phyloP scores from a whole-genome alignment of 2,888 invertebrate genomes.

The Meiosimyza decipiens region DNA sequence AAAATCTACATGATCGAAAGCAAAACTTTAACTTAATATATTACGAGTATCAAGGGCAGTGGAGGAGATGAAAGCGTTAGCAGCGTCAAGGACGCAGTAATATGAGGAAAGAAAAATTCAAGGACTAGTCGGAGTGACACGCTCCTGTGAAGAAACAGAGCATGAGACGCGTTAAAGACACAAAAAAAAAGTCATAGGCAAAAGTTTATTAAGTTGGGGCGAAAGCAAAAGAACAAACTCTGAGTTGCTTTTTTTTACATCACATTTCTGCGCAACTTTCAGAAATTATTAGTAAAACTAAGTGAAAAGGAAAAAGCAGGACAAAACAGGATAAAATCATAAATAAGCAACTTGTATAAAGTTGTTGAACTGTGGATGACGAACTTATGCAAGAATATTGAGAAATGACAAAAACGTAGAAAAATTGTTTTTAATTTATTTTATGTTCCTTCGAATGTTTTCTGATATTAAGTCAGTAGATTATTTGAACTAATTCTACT shows the following conservation, averaged over 20 bases:
- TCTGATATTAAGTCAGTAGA: no score
- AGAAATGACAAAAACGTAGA: background rate
- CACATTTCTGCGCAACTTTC: background rate
- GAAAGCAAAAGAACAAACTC: background rate
- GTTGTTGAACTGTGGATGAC: constrained; percentile 21
- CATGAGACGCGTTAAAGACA: background rate
- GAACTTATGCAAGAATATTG: constrained; percentile 7
- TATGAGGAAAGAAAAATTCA: constrained; percentile 13
- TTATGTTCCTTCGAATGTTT: background rate
- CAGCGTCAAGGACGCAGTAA: constrained; percentile 18
- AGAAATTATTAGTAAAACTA: constrained; percentile 1
- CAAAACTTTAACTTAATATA: constrained; percentile 24
- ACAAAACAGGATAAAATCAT: background rate
- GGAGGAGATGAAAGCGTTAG: background rate
- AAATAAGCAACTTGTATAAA: constrained; percentile 2
- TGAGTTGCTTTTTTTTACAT: background rate
- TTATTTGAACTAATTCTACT: no score
- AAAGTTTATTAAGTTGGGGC: background rate
- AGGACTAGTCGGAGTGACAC: constrained; percentile 14
- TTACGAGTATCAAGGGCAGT: constrained; percentile 1
- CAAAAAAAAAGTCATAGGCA: background rate
- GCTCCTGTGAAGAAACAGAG: background rate
- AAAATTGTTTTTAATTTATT: constrained; percentile 22
- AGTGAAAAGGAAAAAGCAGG: background rate
- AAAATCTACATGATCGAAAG: constrained; percentile 1